Evolutionary conservation across 2,797 vertebrate species (phyloP).

Genomic region (Geotrypetes seraphini): DNA sequence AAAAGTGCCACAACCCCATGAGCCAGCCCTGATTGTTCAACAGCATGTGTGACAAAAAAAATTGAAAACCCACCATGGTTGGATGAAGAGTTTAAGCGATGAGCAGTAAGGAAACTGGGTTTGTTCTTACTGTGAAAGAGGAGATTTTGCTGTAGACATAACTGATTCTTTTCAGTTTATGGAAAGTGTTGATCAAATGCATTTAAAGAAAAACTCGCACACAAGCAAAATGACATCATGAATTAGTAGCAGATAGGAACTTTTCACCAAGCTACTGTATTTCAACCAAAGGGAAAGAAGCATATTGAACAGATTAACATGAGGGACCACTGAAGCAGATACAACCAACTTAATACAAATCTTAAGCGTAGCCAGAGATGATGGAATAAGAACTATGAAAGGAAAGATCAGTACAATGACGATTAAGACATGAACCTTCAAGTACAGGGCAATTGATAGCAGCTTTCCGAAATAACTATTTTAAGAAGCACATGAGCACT

Average conservation of each 20-base stretch:
- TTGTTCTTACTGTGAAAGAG: constrained; percentile 25
- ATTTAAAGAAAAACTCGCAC: constrained; percentile 19
- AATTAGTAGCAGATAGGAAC: constrained; percentile 39
- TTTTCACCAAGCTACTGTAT: constrained; percentile 21
- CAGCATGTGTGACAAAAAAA: constrained; percentile 17
- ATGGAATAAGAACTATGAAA: background rate
- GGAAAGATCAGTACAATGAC: background rate
- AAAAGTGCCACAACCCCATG: too few species aligned
- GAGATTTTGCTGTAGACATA: constrained; percentile 19
- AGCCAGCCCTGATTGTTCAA: constrained; percentile 4
- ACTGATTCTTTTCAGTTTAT: constrained; percentile 21
- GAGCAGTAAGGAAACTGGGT: constrained; percentile 17
- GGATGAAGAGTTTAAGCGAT: constrained; percentile 20
- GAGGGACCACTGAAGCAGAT: constrained; percentile 16
- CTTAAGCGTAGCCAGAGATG: constrained; percentile 11
- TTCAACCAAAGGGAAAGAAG: constrained; percentile 26
- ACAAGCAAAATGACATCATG: constrained; percentile 35
- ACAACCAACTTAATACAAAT: constrained; percentile 29
- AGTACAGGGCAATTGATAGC: too few species aligned
- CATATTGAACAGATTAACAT: constrained; percentile 32
- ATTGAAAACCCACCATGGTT: constrained; percentile 5
- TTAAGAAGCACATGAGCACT: background rate
- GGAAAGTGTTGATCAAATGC: constrained; percentile 22
- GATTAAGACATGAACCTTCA: background rate
- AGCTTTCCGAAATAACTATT: background rate